Evolutionary conservation across 2,797 vertebrate genomes (phyloP).

Genomic region (Sebastes nivosus): DNA sequence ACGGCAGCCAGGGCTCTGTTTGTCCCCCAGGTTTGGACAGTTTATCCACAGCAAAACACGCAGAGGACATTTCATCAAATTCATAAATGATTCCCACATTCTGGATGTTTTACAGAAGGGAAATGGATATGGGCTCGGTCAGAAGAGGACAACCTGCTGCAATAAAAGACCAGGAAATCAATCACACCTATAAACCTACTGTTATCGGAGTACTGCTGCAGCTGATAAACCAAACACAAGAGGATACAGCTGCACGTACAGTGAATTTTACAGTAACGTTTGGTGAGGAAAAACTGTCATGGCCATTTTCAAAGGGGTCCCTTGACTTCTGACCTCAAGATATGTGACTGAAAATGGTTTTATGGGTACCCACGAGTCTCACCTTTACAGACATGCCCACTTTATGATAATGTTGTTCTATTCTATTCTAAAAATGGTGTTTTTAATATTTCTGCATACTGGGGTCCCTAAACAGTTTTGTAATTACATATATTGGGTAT

Average conservation of each 20-base stretch:
- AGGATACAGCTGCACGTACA: background rate
- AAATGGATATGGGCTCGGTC: background rate
- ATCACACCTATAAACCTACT: background rate
- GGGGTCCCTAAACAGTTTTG: too few relatives aligned
- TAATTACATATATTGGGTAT: too few relatives aligned
- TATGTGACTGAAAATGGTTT: too few relatives aligned
- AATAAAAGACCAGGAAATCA: background rate
- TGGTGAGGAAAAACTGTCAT: too few relatives aligned
- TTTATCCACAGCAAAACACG: slow-evolving; percentile 8
- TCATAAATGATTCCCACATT: background rate
- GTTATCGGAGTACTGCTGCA: background rate
- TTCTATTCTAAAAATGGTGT: too few relatives aligned
- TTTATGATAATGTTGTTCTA: too few relatives aligned
- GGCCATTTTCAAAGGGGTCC: too few relatives aligned
- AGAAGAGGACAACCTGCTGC: background rate
- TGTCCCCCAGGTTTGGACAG: background rate
- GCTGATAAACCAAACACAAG: background rate
- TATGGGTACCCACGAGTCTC: too few relatives aligned
- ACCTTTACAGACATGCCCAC: too few relatives aligned
- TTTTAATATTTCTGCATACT: too few relatives aligned
- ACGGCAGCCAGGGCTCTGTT: background rate
- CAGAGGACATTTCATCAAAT: background rate
- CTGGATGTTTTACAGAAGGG: background rate
- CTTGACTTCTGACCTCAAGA: too few relatives aligned
- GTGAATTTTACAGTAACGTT: too few relatives aligned